Conservation (phyloP, 2,113 vertebrate species). For the Philantomba maxwellii region DNA sequence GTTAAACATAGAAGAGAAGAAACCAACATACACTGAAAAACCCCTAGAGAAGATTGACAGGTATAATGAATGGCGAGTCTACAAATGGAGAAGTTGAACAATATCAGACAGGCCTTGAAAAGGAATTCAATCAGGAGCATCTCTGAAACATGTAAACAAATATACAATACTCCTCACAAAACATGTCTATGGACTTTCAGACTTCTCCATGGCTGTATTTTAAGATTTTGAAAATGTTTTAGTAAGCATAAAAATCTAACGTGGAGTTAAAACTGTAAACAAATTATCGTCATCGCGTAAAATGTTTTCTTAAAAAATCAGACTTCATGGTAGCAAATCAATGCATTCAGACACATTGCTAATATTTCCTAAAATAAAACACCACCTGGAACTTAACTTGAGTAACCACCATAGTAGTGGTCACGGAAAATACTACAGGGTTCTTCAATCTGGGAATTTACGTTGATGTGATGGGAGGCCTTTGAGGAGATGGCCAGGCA, state of each 20-base stretch:
- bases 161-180: not conserved
- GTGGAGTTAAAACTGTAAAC: not conserved
- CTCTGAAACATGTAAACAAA: not conserved
- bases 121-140: not conserved
- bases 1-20: not conserved
- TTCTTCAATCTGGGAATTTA: not conserved
- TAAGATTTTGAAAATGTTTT: not conserved
- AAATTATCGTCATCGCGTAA: not conserved
- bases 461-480: not conserved
- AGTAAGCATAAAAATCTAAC: not conserved
- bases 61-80: not conserved
- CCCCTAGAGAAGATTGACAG: not conserved
- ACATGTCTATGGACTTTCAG: not conserved
- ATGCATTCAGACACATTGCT: not conserved
- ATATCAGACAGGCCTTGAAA: not conserved
- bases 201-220: not conserved
- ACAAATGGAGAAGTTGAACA: not conserved
- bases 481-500: not conserved
- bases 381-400: not conserved
- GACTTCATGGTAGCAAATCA: not conserved
- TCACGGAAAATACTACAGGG: not conserved
- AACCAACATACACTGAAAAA: not conserved
- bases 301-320: not conserved
- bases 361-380: conserved; percentile 11
- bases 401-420: not conserved